phyloP scores from a whole-genome alignment of 2,888 invertebrate genomes.

The Plusia festucae region DNA sequence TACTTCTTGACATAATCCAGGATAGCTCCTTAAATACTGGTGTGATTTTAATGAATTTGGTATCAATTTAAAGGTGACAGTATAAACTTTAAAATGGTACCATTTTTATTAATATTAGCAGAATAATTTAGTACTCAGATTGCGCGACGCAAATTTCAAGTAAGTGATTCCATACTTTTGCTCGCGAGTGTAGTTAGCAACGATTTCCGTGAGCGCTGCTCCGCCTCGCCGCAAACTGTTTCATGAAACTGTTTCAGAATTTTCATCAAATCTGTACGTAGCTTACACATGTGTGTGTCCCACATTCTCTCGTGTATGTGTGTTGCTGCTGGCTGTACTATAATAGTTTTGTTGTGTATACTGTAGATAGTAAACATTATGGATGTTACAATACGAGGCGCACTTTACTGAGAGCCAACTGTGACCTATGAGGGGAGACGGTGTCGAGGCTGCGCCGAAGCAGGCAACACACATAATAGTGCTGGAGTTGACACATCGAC shows the following conservation, averaged over 20 bases:
- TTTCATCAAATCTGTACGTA: not conserved
- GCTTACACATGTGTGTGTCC: not conserved
- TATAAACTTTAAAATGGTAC: too few relatives aligned
- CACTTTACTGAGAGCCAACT: not conserved
- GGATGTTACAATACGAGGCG: not conserved
- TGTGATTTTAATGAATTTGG: too few relatives aligned
- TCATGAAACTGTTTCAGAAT: not conserved
- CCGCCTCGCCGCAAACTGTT: not conserved
- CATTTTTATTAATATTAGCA: too few relatives aligned
- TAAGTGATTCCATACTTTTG: too few relatives aligned
- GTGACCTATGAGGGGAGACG: conserved; percentile 15
- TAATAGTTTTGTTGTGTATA: not conserved
- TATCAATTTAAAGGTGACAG: too few relatives aligned
- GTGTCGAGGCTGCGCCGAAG: not conserved
- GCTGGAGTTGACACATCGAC: conserved; percentile 26
- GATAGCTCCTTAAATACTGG: too few relatives aligned
- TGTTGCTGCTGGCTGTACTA: too few relatives aligned
- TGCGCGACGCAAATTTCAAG: too few relatives aligned
- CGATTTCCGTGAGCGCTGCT: not conserved
- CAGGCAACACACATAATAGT: not conserved
- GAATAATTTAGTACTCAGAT: too few relatives aligned
- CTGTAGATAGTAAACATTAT: too few relatives aligned
- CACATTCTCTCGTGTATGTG: not conserved
- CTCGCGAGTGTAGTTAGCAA: not conserved
- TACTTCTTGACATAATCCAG: too few relatives aligned